Conservation (phyloP, 2,113 vertebrate genomes). For the Solenodon paradoxus region DNA sequence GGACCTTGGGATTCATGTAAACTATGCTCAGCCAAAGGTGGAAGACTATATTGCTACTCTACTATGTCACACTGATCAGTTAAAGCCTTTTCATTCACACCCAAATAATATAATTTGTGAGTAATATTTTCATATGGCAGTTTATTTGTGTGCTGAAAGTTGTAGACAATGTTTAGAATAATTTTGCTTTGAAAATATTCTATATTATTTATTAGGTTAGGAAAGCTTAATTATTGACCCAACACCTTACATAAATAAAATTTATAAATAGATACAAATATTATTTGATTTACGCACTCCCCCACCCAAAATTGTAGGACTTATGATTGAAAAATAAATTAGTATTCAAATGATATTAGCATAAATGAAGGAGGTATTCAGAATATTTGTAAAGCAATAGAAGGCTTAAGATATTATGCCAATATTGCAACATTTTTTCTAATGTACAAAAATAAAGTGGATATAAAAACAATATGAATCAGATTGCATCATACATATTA, state of each 20-base stretch:
- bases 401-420: background rate
- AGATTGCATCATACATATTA: background rate
- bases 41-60: too few relatives aligned
- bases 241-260: background rate
- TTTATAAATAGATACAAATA: background rate
- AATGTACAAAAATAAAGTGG: background rate
- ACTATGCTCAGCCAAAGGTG: too few relatives aligned
- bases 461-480: background rate
- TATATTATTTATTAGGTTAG: background rate
- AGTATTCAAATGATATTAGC: background rate
- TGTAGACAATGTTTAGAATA: background rate
- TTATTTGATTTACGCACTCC: background rate
- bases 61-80: too few relatives aligned
- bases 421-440: background rate
- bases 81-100: background rate
- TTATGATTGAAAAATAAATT: slow-evolving; percentile 17
- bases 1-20: too few relatives aligned
- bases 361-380: background rate
- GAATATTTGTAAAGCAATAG: background rate
- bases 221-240: background rate
- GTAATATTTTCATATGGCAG: background rate
- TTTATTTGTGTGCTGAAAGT: background rate
- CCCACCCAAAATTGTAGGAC: background rate
- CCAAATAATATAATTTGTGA: background rate
- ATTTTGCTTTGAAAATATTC: background rate